Evolutionary conservation across 1,140 invertebrate species (phyloP), one percentile per base, ranked within the genome.

Genomic region (Muscidifurax raptorellus): DNA sequence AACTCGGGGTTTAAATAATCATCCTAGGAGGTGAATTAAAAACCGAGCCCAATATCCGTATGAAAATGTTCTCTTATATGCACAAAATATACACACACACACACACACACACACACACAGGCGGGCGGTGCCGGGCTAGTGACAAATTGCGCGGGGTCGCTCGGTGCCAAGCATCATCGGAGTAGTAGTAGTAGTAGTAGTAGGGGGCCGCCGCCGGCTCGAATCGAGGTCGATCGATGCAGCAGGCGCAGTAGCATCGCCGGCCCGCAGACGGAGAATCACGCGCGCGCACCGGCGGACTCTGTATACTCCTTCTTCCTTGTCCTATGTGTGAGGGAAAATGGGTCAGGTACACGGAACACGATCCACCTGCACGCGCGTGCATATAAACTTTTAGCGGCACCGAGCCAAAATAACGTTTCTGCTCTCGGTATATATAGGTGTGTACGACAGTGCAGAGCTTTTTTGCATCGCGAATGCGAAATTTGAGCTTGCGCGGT

Each of bases 191-290:
- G n/a, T n/a, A n/a, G n/a, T n/a, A n/a, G n/a, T n/a, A 74, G 72
- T 22, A 67, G 66, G 25, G 66, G 36, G 89, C 89, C 90, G 77
- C 6, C 32, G 25, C 44, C 64, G 47, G 69, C 44, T 69, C n/a
- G 90, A 90, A 93, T 93, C 90, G 92, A 89, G 92, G 92, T 90
- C 92, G 90, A 92, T 93, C 92, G 92, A 93, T 93, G 90, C 89
- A 93, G 92, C 92, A 90, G 28, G 79, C 66, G 64, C 82, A 77
- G 52, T 80, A n/a, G 28, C 78, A 28, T 27, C 64, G 18, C 64
- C 81, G 66, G 72, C 18, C 18, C 22, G 47, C 47, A 18, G 13
- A 52, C 18, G 47, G 47, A 52, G 47, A 52, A 52, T 18, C 52
- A 22, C 52, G 7, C 52, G 32, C 40, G 77, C 28, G 36, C 52